These are phyloP conservation scores for Saturnia pavonia DNA, from an alignment of 2,888 invertebrate genomes.

Conservation along the genomic window DNA sequence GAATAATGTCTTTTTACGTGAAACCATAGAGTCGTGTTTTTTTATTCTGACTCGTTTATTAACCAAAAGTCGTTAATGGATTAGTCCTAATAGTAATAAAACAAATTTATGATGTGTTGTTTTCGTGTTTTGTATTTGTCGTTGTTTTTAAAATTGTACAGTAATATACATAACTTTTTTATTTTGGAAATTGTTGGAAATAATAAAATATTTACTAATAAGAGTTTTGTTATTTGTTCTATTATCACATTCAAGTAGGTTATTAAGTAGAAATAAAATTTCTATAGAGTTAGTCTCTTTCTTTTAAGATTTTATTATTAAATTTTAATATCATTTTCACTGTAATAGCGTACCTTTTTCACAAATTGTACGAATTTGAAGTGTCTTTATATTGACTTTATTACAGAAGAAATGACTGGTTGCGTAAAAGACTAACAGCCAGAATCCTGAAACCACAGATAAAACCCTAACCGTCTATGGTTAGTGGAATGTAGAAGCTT, in stretches of 20 bases:
- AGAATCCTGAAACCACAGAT: too few species aligned
- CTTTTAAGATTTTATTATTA: not conserved
- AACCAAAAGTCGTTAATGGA: constrained; percentile 15
- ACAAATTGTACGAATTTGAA: too few species aligned
- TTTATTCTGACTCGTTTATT: not conserved
- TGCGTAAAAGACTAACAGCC: too few species aligned
- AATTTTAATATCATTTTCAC: not conserved
- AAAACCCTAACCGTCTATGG: too few species aligned
- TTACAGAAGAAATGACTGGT: too few species aligned
- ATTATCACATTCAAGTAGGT: not conserved
- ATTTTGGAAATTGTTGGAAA: not conserved
- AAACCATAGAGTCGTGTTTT: constrained; percentile 32
- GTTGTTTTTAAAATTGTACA: not conserved
- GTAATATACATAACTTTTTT: not conserved
- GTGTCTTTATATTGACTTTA: too few species aligned
- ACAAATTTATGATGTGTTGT: constrained; percentile 5
- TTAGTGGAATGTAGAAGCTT: too few species aligned
- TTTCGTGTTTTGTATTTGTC: constrained; percentile 1
- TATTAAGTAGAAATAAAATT: too few species aligned
- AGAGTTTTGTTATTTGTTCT: not conserved
- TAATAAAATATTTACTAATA: not conserved
- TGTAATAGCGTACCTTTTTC: too few species aligned
- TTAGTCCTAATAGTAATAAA: constrained; percentile 12
- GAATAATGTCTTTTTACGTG: constrained; percentile 55
- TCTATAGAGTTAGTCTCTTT: not conserved